Evolutionary conservation across 2,113 vertebrate species (phyloP), one percentile per base, ranked within the genome.

Genomic region (Gadus macrocephalus): DNA sequence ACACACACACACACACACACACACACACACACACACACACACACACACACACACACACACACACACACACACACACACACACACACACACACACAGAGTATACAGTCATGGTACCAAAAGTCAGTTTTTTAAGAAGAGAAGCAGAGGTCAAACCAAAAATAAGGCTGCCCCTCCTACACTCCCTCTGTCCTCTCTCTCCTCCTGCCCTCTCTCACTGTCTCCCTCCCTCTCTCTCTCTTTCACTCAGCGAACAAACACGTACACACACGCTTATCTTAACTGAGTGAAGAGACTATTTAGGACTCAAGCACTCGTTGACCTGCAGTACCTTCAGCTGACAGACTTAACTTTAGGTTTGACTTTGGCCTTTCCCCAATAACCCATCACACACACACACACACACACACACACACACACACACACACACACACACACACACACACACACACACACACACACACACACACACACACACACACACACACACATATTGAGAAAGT

Each of bases 81-180:
- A 28, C 59, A 19, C 17, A 61, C 17, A 38, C 16, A 64, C 3
- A 62, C 9, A 62, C 20, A 22, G 22, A 11, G 38, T 42, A 27
- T 16, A 53, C 60, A 56, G 62, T 72, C 77, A 12, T 69, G 83
- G 81, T 63, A 66, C 42, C 64, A 76, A 60, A 68, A 79, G 87
- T 66, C 76, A 72, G 68, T 77, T 70, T 86, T 87, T 91, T 86
- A 78, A 71, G 69, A 79, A 72, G 79, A 72, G 71, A 89, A 82
- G 81, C 80, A 82, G 88, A 91, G 88, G 89, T 92, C 88, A 86
- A 80, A 78, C 76, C 77, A 77, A 86, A 90, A 90, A 90, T 86
- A 90, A 53, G 56, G 67, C 69, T 42, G 27, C 71, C 71, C 58
- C 17, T 6, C 7, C 16, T 60, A n/a, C 8, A 60, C 16, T 60